Conservation (phyloP, 2,888 invertebrate genomes). For the Laspeyria flexula region DNA sequence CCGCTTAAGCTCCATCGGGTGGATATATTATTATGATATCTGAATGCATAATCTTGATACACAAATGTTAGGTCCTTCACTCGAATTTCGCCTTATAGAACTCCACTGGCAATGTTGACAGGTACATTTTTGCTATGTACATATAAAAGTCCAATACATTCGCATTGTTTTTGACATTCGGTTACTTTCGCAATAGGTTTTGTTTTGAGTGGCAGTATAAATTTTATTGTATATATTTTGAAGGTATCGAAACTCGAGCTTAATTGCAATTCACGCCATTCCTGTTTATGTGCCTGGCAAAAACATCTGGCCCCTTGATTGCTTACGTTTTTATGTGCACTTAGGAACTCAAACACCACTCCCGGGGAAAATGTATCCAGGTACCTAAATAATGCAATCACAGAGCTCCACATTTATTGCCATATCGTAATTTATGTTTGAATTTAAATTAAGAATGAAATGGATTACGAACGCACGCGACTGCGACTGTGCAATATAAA, state of each 20-base stretch:
- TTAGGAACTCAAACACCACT: conserved; percentile 64
- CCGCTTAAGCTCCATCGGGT: too few species aligned
- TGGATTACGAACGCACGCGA: conserved; percentile 4
- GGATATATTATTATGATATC: too few species aligned
- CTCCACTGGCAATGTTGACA: too few species aligned
- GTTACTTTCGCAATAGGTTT: conserved; percentile 45
- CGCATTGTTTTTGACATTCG: conserved; percentile 23
- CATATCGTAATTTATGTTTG: conserved; percentile 59
- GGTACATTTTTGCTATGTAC: too few species aligned
- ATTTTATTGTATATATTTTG: conserved; percentile 73
- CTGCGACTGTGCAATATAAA: not conserved
- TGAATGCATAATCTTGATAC: too few species aligned
- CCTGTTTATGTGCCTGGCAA: conserved; percentile 75
- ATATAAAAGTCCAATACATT: conserved; percentile 20
- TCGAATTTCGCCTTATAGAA: too few species aligned
- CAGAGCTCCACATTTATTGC: conserved; percentile 63
- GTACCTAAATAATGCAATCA: conserved; percentile 71
- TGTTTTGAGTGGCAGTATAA: conserved; percentile 58
- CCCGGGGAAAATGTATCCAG: conserved; percentile 56
- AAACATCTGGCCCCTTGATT: conserved; percentile 81
- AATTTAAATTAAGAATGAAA: conserved; percentile 46
- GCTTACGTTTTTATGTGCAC: conserved; percentile 81
- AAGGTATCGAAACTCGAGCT: conserved; percentile 78
- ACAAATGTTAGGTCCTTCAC: too few species aligned
- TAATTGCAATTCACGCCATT: conserved; percentile 81